Evolutionary conservation across 2,113 vertebrate species (phyloP), one percentile per base, ranked within the genome.

Genomic region (Eubucco bourcierii): DNA sequence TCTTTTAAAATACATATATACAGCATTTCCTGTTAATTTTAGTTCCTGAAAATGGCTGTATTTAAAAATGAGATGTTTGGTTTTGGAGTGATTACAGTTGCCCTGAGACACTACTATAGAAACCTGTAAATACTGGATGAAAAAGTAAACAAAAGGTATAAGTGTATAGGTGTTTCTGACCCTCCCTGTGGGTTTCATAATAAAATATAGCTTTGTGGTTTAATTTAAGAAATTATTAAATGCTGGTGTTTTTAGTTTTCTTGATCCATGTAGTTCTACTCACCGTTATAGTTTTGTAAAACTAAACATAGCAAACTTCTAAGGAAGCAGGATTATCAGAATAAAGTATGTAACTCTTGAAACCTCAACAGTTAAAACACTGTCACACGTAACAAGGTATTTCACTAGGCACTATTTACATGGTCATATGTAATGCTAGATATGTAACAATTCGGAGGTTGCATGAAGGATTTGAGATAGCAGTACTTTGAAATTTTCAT

Each of bases 21-120:
- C 14, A 88, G 34, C 19, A 41, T 89, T 95, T 96, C 94, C 75
- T 85, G 66, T 86, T 83, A 59, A 67, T 74, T 89, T 84, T 70
- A 70, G 47, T 90, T 96, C 72, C 81, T 93, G 84, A 84, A 92
- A 90, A 84, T 31, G 31, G 4, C n/a, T 81, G 1, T 72, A 74
- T 87, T 68, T 15, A 87, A 82, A 71, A 87, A 37, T 19, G 5
- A 60, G 28, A 11, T 89, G 41, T 29, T 78, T 94, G 50, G 44
- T 4, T 76, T 75, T 56, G 29, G 31, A 52, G 12, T 50, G 65
- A 16, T 80, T 86, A 80, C 44, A 29, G 33, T 71, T 56, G 72
- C 27, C 20, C 27, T 12, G 47, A 39, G 64, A 29, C 3, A 14
- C 28, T 65, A 2, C 19, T 44, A 3, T 33, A 50, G 23, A 44